These are phyloP conservation scores for Byasa hedistus DNA, from an alignment of 2,888 invertebrate species.

Conservation along the genomic window DNA sequence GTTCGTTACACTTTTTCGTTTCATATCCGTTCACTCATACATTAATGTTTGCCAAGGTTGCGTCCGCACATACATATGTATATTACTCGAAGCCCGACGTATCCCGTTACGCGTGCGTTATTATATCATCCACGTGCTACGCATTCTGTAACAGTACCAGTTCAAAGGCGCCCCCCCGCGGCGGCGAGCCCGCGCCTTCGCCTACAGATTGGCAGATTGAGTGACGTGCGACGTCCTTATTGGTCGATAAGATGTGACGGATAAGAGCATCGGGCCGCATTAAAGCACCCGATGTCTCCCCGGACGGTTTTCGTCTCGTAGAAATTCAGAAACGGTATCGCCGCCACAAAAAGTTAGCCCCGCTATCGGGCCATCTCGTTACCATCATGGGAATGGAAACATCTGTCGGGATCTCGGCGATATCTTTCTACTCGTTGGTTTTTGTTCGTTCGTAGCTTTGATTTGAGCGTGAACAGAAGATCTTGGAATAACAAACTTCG, in stretches of 20 bases:
- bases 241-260: slow-evolving; percentile 78
- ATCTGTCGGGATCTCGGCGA: slow-evolving; percentile 66
- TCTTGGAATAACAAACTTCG: background rate
- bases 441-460: slow-evolving; percentile 17
- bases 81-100: background rate
- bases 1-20: no score
- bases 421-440: slow-evolving; percentile 18
- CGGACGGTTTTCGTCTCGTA: slow-evolving; percentile 64
- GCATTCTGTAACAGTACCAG: slow-evolving; percentile 41
- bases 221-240: slow-evolving; percentile 78
- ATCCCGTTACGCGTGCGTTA: slow-evolving; percentile 27
- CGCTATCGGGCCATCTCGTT: slow-evolving; percentile 55
- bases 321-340: slow-evolving; percentile 69
- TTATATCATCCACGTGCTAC: slow-evolving; percentile 31
- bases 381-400: slow-evolving; percentile 72
- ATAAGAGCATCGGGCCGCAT: slow-evolving; percentile 71
- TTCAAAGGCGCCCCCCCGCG: slow-evolving; percentile 70
- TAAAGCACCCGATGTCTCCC: slow-evolving; percentile 68
- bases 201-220: slow-evolving; percentile 74
- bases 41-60: background rate
- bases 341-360: slow-evolving; percentile 55
- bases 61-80: background rate
- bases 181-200: slow-evolving; percentile 58
- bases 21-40: background rate
- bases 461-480: slow-evolving; percentile 8